Conservation (phyloP, 2,888 invertebrate species). For the Orgyia antiqua region DNA sequence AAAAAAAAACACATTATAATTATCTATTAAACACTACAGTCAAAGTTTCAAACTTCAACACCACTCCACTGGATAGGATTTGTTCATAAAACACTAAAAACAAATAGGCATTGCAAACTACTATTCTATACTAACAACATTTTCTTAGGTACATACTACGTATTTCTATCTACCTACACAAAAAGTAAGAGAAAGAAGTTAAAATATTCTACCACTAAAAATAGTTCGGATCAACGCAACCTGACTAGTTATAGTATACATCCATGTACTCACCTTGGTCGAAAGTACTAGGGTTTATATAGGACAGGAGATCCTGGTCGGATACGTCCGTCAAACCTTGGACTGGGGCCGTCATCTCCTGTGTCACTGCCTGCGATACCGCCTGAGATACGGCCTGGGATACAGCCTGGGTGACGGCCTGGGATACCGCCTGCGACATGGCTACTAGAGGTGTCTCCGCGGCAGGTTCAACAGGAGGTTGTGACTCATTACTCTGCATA, state of each 20-base stretch:
- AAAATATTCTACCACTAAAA: too few relatives aligned
- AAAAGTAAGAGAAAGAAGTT: too few relatives aligned
- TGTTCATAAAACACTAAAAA: too few relatives aligned
- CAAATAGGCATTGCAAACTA: too few relatives aligned
- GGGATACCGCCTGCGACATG: constrained; percentile 73
- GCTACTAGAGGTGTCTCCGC: constrained; percentile 58
- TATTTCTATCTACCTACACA: too few relatives aligned
- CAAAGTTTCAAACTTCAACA: too few relatives aligned
- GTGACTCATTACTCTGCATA: constrained; percentile 32
- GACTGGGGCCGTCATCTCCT: constrained; percentile 79
- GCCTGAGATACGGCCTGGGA: constrained; percentile 70
- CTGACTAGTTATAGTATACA: constrained; percentile 34
- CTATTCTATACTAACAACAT: too few relatives aligned
- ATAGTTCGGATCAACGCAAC: constrained; percentile 19
- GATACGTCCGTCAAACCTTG: constrained; percentile 90
- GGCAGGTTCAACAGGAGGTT: constrained; percentile 51
- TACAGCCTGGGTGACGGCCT: constrained; percentile 69
- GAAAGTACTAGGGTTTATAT: constrained; percentile 93
- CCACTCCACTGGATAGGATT: too few relatives aligned
- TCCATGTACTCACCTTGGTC: constrained; percentile 84
- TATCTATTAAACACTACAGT: too few relatives aligned
- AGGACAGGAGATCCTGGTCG: constrained; percentile 91
- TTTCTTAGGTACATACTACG: too few relatives aligned
- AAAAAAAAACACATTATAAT: too few relatives aligned
- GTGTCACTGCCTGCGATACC: constrained; percentile 67